A percentile compares a stretch with the other conserved stretches of the same genome.
Evolutionary conservation across 2,113 vertebrate genomes (phyloP).

Genomic region (Nerophis lumbriciformis): DNA sequence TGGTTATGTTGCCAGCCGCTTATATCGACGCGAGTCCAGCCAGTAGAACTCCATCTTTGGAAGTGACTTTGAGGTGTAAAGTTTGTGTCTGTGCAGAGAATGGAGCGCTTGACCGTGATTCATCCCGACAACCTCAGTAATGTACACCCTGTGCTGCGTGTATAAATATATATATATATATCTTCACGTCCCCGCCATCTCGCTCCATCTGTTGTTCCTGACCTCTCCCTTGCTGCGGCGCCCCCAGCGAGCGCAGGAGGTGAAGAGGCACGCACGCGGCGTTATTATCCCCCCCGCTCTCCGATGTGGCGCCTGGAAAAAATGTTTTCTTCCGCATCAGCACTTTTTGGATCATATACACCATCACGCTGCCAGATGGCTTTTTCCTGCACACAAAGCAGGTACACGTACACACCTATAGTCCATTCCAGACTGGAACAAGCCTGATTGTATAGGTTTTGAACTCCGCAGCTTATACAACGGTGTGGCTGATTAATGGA

Average conservation of each 20-base stretch:
- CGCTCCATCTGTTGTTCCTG: constrained; percentile 5
- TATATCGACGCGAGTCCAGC: no score
- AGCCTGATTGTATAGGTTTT: no score
- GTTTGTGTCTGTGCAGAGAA: neutral
- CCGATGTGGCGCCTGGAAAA: neutral
- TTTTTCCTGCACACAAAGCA: no score
- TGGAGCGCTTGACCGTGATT: neutral
- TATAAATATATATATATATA: neutral
- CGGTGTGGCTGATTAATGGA: no score
- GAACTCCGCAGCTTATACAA: no score
- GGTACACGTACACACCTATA: no score
- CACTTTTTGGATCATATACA: neutral
- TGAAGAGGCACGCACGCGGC: neutral
- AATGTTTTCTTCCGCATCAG: neutral
- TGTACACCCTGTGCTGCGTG: neutral
- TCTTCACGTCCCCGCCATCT: neutral
- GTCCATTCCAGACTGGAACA: no score
- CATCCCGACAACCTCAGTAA: neutral
- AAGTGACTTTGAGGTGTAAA: neutral
- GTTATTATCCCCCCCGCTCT: neutral
- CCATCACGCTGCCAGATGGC: neutral
- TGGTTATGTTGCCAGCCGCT: no score
- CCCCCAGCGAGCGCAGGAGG: neutral
- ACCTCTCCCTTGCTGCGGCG: neutral
- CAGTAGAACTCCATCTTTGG: neutral